phyloP scores from a whole-genome alignment of 2,113 vertebrate genomes.

The zebrafish (Danio rerio) region DNA sequence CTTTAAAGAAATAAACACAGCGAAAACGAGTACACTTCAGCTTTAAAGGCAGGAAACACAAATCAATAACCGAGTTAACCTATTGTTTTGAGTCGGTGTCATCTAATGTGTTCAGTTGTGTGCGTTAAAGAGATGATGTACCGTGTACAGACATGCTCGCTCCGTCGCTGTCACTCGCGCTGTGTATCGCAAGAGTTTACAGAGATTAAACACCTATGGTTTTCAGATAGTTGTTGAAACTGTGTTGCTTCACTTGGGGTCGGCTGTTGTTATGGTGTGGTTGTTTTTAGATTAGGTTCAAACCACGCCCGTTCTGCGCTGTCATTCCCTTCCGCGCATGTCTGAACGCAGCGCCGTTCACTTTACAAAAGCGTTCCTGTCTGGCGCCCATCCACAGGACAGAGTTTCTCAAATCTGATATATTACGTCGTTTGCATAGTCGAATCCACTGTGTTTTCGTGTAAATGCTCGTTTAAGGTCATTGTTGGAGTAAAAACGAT shows the following conservation, averaged over 20 bases:
- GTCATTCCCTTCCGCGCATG: conserved; percentile 14
- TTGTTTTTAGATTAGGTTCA: conserved; percentile 5
- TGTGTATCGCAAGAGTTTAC: background rate
- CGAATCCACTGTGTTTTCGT: too few relatives aligned
- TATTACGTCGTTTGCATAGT: background rate
- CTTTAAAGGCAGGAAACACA: background rate
- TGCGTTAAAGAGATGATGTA: conserved; percentile 3
- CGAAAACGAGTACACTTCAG: background rate
- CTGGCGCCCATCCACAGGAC: too few relatives aligned
- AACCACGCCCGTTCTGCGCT: conserved; percentile 35
- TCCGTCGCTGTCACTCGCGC: conserved; percentile 10
- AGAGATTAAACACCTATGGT: background rate
- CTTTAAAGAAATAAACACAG: background rate
- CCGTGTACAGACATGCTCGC: conserved; percentile 37
- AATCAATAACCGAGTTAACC: background rate
- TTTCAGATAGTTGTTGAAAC: background rate
- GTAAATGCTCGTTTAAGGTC: background rate
- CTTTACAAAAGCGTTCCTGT: conserved; percentile 23
- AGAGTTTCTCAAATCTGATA: too few relatives aligned
- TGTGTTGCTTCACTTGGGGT: background rate
- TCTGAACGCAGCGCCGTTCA: conserved; percentile 26
- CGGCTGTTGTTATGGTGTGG: background rate
- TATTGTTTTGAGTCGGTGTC: background rate
- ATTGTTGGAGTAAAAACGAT: background rate
- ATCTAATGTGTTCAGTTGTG: background rate